These are phyloP conservation scores for Caenorhabditis sp. DNA, from an alignment of 2,888 invertebrate species.

Conservation along the genomic window DNA sequence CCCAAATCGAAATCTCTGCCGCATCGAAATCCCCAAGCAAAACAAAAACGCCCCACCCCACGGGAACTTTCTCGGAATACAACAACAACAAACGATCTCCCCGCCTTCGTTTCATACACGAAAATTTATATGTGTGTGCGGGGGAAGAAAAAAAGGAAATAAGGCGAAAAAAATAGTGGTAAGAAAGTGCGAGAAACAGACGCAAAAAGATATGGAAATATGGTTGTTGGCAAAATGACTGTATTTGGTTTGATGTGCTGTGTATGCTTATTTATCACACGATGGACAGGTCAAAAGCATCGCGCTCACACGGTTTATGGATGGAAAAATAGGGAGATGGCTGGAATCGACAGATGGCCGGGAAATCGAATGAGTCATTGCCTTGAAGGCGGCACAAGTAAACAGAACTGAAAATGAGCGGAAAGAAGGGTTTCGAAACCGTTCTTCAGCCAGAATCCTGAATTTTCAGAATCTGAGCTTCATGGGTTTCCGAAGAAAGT, in stretches of 20 bases:
- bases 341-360: neutral
- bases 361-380: neutral
- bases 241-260: constrained; percentile 16
- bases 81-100: neutral
- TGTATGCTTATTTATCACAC: neutral
- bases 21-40: neutral
- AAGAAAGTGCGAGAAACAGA: constrained; percentile 15
- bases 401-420: neutral
- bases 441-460: neutral
- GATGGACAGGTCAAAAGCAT: neutral
- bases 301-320: constrained; percentile 4
- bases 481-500: no score
- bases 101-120: neutral
- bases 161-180: neutral
- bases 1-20: no score
- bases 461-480: no score
- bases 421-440: neutral
- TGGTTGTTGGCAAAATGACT: constrained; percentile 11
- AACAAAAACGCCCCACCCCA: neutral
- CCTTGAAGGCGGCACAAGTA: neutral
- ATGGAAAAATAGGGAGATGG: no score
- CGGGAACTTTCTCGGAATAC: constrained; percentile 3
- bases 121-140: constrained; percentile 1
- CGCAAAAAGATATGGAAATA: constrained; percentile 27
- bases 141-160: neutral